These are phyloP conservation scores for Falco novaeseelandiae DNA, from an alignment of 2,797 vertebrate species.

Conservation along the genomic window DNA sequence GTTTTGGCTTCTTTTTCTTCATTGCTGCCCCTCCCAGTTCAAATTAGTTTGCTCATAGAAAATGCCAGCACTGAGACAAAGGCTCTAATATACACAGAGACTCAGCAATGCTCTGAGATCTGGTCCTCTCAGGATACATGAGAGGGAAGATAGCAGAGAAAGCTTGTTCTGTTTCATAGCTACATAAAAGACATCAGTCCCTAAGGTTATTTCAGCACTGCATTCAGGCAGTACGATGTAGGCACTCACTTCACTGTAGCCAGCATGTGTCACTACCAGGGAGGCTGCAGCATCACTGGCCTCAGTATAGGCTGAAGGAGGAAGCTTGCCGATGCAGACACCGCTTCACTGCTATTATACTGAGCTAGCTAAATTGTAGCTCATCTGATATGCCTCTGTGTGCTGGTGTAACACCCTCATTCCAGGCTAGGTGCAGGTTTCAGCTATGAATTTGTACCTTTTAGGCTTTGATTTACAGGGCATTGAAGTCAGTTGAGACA, in stretches of 20 bases:
- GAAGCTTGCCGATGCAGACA: neutral
- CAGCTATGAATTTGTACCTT: neutral
- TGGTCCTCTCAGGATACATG: neutral
- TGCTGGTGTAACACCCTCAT: neutral
- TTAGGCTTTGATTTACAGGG: neutral
- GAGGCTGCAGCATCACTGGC: neutral
- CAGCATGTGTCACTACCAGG: neutral
- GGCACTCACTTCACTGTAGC: neutral
- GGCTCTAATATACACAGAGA: neutral
- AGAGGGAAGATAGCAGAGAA: neutral
- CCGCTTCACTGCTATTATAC: neutral
- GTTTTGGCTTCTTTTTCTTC: neutral
- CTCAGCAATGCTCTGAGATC: neutral
- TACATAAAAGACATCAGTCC: conserved; percentile 1
- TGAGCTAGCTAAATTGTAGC: neutral
- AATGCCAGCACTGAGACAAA: conserved; percentile 14
- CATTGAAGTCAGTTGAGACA: neutral
- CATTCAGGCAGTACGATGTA: fast-evolving
- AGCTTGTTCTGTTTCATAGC: conserved; percentile 3
- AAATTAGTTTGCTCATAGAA: neutral
- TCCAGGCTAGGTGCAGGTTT: neutral
- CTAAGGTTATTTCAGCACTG: neutral
- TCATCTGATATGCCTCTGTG: neutral
- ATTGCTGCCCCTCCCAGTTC: neutral
- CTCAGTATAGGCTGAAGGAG: fast-evolving